Base-by-base conservation (phyloP, 2,888 invertebrate genomes). In the Tenthredo amoena region DNA sequence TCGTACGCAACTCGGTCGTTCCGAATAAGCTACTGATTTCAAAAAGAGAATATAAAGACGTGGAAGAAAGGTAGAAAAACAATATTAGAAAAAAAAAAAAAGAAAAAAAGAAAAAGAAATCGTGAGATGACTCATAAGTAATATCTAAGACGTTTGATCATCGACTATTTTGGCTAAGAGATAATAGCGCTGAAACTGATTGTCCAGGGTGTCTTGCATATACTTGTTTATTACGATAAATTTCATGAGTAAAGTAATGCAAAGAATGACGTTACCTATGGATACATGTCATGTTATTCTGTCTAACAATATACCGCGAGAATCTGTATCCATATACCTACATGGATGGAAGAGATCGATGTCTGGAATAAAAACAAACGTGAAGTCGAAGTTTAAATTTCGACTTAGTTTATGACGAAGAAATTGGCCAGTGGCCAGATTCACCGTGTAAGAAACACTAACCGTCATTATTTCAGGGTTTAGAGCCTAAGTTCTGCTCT, bases 351-450 rank as follows among this genome's bases (percentile, higher is more conserved):
- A 50, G 6, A n/a, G 6, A 50, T 50, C 50, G 18, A 50, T 18
- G 50, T n/a, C 50, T 50, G 4, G 5, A 21, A 37, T 10, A 43
- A 72, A 31, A 72, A 72, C 5, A n/a, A 43, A 34, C 40, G 21
- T n/a, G 1, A 43, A 40, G n/a, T 10, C n/a, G 2, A 40, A 72
- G 3, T 72, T 43, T n/a, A 34, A 62, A 47, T 58, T 50, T 76
- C 55, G 9, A 40, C 15, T 55, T 26, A 83, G 34, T 83, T 85
- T 85, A 85, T 71, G 74, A 50, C 40, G 26, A 43, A 85, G 72
- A 85, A 85, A 86, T 88, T 86, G 77, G 84, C 34, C 62, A 12
- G 58, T 40, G 15, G 85, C 84, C 31, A 34, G 4, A 55, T 40
- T 6, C 68, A 68, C 6, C 18, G 3, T 26, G 18, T 34, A 68